Evolutionary conservation across 1,140 invertebrate species (phyloP).

Genomic region (Limonius californicus): DNA sequence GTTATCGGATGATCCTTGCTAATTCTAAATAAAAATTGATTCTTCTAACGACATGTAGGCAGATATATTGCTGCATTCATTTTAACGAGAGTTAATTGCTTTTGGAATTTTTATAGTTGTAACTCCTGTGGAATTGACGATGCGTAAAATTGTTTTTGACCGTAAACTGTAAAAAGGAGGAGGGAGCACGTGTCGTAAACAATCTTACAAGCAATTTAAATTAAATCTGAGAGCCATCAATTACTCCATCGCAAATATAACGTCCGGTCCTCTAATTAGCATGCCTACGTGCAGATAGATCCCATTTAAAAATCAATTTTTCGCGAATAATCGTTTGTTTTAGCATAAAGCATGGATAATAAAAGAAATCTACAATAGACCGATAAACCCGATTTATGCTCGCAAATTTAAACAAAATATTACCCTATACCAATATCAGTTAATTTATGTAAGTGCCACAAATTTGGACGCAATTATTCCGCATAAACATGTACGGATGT

Average conservation of each 20-base stretch:
- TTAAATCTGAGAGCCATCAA: not conserved
- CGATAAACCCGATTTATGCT: conserved; percentile 36
- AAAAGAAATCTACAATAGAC: conserved; percentile 16
- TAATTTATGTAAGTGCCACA: conserved; percentile 44
- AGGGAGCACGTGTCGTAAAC: not conserved
- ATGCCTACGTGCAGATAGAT: no score
- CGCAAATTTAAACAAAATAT: conserved; percentile 44
- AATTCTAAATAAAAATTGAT: no score
- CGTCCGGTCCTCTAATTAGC: not conserved
- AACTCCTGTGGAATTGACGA: not conserved
- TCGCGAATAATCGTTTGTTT: not conserved
- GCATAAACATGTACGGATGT: conserved; percentile 39
- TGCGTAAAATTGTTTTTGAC: conserved; percentile 1
- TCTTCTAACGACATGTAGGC: no score
- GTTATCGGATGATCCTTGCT: no score
- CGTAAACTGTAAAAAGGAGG: not conserved
- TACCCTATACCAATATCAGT: conserved; percentile 43
- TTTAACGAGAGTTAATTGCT: not conserved
- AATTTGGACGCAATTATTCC: conserved; percentile 43
- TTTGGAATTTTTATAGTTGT: not conserved
- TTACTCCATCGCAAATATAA: not conserved
- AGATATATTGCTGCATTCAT: not conserved
- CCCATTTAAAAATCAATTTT: no score
- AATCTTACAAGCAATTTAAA: not conserved
- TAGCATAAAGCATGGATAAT: not conserved